Conservation (phyloP, 2,797 vertebrate genomes). For the Coregonus sp. region DNA sequence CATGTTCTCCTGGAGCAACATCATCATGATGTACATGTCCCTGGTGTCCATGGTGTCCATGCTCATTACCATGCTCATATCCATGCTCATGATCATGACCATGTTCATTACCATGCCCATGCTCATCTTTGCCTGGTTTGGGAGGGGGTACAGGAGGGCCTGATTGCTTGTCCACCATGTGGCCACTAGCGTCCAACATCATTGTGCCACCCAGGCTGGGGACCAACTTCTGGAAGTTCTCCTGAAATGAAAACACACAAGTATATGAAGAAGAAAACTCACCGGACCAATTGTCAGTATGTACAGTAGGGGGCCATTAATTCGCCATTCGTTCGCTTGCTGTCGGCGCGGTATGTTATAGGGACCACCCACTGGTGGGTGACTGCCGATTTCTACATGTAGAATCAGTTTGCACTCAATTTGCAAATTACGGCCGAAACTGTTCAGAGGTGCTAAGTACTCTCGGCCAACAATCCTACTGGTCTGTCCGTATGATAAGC, state of each 20-base stretch:
- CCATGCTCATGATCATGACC: constrained; percentile 1
- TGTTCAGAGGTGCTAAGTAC: no score
- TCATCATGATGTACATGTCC: no score
- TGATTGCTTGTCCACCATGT: constrained; percentile 75
- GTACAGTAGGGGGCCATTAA: no score
- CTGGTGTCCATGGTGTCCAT: neutral
- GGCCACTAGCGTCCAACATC: constrained; percentile 76
- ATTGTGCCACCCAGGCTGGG: constrained; percentile 78
- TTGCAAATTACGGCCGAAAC: no score
- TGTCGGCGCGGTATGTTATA: no score
- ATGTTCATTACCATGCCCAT: constrained; percentile 18
- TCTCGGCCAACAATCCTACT: no score
- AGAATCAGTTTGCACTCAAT: no score
- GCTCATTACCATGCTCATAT: neutral
- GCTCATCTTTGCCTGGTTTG: constrained; percentile 68
- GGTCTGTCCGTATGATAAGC: neutral
- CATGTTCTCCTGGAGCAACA: constrained; percentile 42
- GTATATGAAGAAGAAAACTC: no score
- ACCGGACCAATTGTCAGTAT: no score
- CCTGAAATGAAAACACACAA: constrained; percentile 68
- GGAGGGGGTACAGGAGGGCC: constrained; percentile 76
- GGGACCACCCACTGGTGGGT: no score
- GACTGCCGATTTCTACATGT: no score
- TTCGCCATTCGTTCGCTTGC: no score
- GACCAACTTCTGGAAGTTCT: constrained; percentile 92